Conservation (phyloP, 2,888 invertebrate genomes). For the Chironomus tentans region DNA sequence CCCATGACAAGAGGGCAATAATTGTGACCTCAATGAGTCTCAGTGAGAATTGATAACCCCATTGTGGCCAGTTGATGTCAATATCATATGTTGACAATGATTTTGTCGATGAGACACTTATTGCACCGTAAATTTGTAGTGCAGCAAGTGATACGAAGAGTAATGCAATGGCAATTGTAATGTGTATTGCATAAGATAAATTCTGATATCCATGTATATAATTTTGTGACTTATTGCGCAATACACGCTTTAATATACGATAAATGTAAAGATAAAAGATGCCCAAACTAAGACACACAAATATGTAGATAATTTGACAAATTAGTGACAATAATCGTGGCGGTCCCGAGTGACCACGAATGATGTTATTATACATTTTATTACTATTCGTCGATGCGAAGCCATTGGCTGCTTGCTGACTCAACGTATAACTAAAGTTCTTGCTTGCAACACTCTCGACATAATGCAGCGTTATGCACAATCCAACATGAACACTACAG, state of each 20-base stretch:
- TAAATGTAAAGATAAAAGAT: conserved; percentile 78
- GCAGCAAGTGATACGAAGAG: conserved; percentile 74
- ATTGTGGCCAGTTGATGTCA: conserved; percentile 79
- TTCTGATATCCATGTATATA: conserved; percentile 71
- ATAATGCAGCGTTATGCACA: conserved; percentile 76
- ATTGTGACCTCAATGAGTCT: conserved; percentile 80
- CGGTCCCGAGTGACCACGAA: conserved; percentile 36
- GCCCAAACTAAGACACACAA: conserved; percentile 75
- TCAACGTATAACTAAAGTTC: conserved; percentile 15
- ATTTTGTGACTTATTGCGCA: conserved; percentile 68
- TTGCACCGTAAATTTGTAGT: conserved; percentile 73
- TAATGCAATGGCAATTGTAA: conserved; percentile 78
- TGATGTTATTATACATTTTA: conserved; percentile 30
- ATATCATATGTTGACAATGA: conserved; percentile 32
- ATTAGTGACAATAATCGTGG: conserved; percentile 59
- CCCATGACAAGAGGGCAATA: conserved; percentile 76
- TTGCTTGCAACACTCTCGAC: conserved; percentile 48
- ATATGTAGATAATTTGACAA: conserved; percentile 77
- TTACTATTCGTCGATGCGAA: conserved; percentile 3
- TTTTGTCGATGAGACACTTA: conserved; percentile 49
- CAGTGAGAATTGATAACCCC: conserved; percentile 82
- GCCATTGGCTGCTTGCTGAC: conserved; percentile 30
- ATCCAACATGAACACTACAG: conserved; percentile 65
- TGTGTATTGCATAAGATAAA: conserved; percentile 78
- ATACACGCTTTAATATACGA: conserved; percentile 62